A percentile compares a stretch with the other conserved stretches of the same genome.
Evolutionary conservation across 2,888 invertebrate genomes (phyloP).

Genomic region (Endotricha flammealis): DNA sequence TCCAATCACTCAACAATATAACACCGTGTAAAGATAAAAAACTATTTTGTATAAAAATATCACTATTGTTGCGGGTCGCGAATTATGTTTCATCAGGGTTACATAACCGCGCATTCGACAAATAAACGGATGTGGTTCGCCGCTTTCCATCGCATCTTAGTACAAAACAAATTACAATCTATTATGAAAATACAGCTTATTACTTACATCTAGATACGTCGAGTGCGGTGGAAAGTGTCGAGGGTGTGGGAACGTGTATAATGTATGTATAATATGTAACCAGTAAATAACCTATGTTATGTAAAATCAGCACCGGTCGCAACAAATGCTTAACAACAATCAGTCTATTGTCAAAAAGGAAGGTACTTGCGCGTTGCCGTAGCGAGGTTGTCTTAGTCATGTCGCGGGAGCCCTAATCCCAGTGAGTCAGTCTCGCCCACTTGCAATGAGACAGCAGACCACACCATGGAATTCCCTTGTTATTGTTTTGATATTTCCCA

Average conservation of each 20-base stretch:
- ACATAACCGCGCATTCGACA: conserved; percentile 48
- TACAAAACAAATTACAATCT: conserved; percentile 66
- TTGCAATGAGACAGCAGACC: conserved; percentile 21
- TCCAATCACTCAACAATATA: conserved; percentile 73
- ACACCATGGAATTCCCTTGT: conserved; percentile 18
- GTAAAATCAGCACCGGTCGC: conserved; percentile 77
- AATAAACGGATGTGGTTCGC: conserved; percentile 52
- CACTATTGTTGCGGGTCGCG: conserved; percentile 58
- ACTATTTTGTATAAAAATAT: conserved; percentile 77
- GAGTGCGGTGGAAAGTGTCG: conserved; percentile 43
- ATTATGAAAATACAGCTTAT: conserved; percentile 65
- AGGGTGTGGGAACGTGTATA: conserved; percentile 60
- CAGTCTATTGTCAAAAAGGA: conserved; percentile 78
- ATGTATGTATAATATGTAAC: conserved; percentile 68
- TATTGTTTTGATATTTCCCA: conserved; percentile 14
- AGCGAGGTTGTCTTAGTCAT: conserved; percentile 54
- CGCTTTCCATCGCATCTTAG: conserved; percentile 44
- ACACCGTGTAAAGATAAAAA: conserved; percentile 76
- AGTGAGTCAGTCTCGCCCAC: conserved; percentile 29
- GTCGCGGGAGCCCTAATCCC: conserved; percentile 25
- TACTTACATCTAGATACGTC: conserved; percentile 35
- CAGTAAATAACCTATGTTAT: conserved; percentile 75
- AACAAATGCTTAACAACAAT: conserved; percentile 75
- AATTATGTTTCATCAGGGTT: conserved; percentile 29
- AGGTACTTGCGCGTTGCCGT: conserved; percentile 54